Evolutionary conservation across 2,888 invertebrate genomes (phyloP).

Genomic region (Panopea generosa): DNA sequence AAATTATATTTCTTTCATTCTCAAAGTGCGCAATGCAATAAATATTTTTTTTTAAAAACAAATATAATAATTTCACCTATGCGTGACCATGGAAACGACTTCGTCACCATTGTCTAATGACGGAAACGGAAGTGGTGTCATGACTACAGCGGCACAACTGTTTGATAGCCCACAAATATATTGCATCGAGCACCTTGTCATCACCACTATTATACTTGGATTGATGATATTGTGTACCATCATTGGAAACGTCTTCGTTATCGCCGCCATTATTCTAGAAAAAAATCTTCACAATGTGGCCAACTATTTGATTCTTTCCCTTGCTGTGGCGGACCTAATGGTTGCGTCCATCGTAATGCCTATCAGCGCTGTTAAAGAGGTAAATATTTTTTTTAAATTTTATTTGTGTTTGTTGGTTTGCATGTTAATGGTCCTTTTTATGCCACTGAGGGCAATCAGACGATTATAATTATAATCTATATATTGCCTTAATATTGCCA

Average conservation of each 20-base stretch:
- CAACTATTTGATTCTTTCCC: slow-evolving; percentile 97
- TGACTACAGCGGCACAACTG: slow-evolving; percentile 4
- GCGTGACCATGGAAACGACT: not conserved
- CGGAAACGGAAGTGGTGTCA: slow-evolving; percentile 1
- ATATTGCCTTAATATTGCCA: too few relatives aligned
- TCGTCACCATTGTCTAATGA: not conserved
- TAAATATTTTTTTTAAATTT: slow-evolving; percentile 68
- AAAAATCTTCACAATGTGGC: slow-evolving; percentile 97
- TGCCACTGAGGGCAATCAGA: too few relatives aligned
- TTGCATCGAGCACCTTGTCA: slow-evolving; percentile 64
- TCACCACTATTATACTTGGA: slow-evolving; percentile 86
- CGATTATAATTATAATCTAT: too few relatives aligned
- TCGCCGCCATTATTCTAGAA: slow-evolving; percentile 97
- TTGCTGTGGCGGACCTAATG: slow-evolving; percentile 98
- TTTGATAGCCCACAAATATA: slow-evolving; percentile 56
- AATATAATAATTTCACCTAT: too few relatives aligned
- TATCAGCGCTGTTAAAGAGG: slow-evolving; percentile 85
- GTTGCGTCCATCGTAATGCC: slow-evolving; percentile 94
- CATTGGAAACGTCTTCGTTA: slow-evolving; percentile 99
- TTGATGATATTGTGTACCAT: slow-evolving; percentile 97
- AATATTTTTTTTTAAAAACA: too few relatives aligned
- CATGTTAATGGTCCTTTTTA: too few relatives aligned
- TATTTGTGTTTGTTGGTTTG: not conserved
- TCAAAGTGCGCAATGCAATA: too few relatives aligned
- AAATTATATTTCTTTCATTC: too few relatives aligned